phyloP scores from a whole-genome alignment of 37 sponge, comb jelly and placozoan genomes.

The Axinella damicornis region DNA sequence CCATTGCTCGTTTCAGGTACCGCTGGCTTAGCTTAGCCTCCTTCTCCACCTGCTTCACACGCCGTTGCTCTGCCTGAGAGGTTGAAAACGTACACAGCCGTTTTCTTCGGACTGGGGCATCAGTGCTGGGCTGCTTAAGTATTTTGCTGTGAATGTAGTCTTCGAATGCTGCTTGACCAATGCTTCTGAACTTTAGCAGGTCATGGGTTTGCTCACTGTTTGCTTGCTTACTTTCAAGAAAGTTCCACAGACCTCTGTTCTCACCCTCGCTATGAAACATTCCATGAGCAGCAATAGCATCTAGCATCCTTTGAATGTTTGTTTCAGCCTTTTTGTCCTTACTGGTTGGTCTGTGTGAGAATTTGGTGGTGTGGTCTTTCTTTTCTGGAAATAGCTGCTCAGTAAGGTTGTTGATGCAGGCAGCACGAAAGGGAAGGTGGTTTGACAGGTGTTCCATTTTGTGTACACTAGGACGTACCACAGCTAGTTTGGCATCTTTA shows the following conservation, averaged over 20 bases:
- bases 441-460: background rate
- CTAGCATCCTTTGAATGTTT: background rate
- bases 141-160: background rate
- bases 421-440: background rate
- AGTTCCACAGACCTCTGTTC: background rate
- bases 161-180: background rate
- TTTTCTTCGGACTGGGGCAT: background rate
- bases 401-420: background rate
- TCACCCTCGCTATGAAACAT: background rate
- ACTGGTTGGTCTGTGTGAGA: background rate
- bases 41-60: background rate
- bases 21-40: background rate
- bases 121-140: background rate
- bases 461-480: background rate
- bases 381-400: constrained; percentile 3
- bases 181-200: background rate
- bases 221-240: background rate
- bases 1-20: background rate
- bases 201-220: background rate
- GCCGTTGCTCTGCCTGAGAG: background rate
- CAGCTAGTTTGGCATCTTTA: constrained; percentile 15
- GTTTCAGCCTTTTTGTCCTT: background rate
- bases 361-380: background rate
- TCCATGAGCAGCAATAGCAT: background rate
- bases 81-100: background rate